Evolutionary conservation across 2,113 vertebrate species (phyloP), one percentile per base, ranked within the genome.

Genomic region (Ageneiosus marmoratus): DNA sequence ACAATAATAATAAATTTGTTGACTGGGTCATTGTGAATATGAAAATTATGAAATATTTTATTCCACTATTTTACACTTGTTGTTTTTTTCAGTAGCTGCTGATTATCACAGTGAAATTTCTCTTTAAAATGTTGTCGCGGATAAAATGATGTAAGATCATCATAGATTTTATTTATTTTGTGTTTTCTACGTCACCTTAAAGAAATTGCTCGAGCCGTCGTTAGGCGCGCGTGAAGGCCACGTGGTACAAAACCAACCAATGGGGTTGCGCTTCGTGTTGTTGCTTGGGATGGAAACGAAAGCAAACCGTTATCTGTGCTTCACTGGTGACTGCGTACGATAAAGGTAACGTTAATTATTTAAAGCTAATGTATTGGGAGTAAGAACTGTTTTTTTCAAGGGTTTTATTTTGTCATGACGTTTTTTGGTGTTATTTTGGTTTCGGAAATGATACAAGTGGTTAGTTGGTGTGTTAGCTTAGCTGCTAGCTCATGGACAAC

Each of bases 221-320:
- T 41, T 50, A 1, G 10, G 12, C 0, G 5, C 72, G 53, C 72
- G 41, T 56, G 27, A 29, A 50, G 0, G 10, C 90, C 95, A 94
- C 87, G 91, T 92, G 93, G 67, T 46, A 0, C 0, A 6, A 8
- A 37, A 1, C 1, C 12, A 69, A 18, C 95, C 95, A 96, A 95
- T 96, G 10, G 84, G 60, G 27, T 80, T 93, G 86, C 91, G 95
- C 91, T 94, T 94, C 95, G 95, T 96, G 95, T 92, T 87, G 84
- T 83, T 80, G 77, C 37, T 69, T 62, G 75, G 80, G 48, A 77
- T 83, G 77, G 84, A 85, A 83, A 76, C 83, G 72, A 63, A 62
- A 65, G 81, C 82, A 51, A 53, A 51, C 82, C 82, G 82, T 79
- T 84, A 79, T 72, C 13, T 50, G 20, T 1, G 53, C 53, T 72